These are phyloP conservation scores for Acronicta aceris DNA, from an alignment of 2,888 invertebrate species.

Conservation along the genomic window DNA sequence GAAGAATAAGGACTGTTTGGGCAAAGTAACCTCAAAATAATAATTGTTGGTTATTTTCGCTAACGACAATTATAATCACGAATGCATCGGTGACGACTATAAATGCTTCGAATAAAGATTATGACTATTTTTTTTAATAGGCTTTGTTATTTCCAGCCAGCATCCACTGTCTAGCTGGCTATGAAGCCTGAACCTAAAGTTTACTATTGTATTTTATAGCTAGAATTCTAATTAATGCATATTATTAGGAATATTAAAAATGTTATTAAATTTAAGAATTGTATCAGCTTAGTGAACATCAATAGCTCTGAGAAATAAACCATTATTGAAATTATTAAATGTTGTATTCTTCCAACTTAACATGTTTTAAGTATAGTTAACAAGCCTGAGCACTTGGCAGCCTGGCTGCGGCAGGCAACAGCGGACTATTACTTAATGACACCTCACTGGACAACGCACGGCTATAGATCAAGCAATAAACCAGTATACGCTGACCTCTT, in stretches of 20 bases:
- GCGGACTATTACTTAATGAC: no score
- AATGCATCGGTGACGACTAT: slow-evolving; percentile 58
- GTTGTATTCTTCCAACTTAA: slow-evolving; percentile 78
- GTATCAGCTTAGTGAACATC: slow-evolving; percentile 89
- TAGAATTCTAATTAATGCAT: slow-evolving; percentile 89
- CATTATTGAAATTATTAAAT: slow-evolving; percentile 89
- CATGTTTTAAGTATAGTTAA: slow-evolving; percentile 35
- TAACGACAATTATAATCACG: slow-evolving; percentile 17
- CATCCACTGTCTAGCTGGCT: slow-evolving; percentile 68
- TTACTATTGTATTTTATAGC: slow-evolving; percentile 88
- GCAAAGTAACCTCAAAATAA: slow-evolving; percentile 19
- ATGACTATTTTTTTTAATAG: slow-evolving; percentile 61
- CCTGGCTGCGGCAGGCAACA: not conserved
- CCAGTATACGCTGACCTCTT: no score
- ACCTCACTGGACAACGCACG: no score
- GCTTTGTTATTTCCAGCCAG: slow-evolving; percentile 66
- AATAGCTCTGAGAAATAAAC: slow-evolving; percentile 88
- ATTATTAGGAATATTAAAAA: slow-evolving; percentile 87
- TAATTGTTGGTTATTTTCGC: slow-evolving; percentile 7
- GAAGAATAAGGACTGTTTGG: not conserved
- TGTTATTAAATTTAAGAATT: slow-evolving; percentile 88
- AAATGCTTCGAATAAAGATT: slow-evolving; percentile 52
- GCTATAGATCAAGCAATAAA: no score
- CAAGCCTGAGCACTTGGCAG: not conserved
- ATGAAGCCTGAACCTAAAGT: slow-evolving; percentile 76